Base-by-base conservation (phyloP, 1,140 invertebrate genomes). In the Mya arenaria region DNA sequence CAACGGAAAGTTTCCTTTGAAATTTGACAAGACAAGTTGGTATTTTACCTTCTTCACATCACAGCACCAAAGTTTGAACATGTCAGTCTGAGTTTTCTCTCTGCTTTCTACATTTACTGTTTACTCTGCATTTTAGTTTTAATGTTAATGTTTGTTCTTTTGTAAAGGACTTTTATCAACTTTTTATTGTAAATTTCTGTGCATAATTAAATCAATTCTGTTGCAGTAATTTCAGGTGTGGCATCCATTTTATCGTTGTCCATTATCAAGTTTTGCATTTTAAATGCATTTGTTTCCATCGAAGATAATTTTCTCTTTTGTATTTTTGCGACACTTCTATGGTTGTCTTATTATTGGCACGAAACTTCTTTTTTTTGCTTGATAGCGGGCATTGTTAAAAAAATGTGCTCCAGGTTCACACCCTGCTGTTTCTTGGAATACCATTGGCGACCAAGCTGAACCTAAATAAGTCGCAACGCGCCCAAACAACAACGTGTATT, bases 401-500 rank as follows among this genome's bases (percentile, higher is more conserved):
- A 77, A 83, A 23, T 63, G 15, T 19, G 60, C 1, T 23, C 78
- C 78, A 23, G 72, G 55, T 10, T 19, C n/a, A 23, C 23, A 17
- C 0, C 65, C 62, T n/a, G 77, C 82, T 39, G 32, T 19, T 25
- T 55, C 48, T 3, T 66, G 17, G 15, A 37, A 85, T 0, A 82
- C 83, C 23, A 60, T 69, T n/a, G 79, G 55, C n/a, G 83, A 77
- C 83, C 73, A 85, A 25, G 71, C 56, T 62, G 78, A 65, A 25
- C 78, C 71, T 36, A 75, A 28, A 48, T 81, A 25, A 65, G 48
- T 62, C 83, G 52, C 23, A 79, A 25, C 10, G 55, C 37, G 25
- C 63, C 77, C 52, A 68, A 75, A 0, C 56, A 28, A 52, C 78
- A 69, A 58, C 71, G 82, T 17, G 78, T n/a, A n/a, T n/a, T n/a